phyloP scores from a whole-genome alignment of 2,797 vertebrate species.

The Cossypha heuglini region DNA sequence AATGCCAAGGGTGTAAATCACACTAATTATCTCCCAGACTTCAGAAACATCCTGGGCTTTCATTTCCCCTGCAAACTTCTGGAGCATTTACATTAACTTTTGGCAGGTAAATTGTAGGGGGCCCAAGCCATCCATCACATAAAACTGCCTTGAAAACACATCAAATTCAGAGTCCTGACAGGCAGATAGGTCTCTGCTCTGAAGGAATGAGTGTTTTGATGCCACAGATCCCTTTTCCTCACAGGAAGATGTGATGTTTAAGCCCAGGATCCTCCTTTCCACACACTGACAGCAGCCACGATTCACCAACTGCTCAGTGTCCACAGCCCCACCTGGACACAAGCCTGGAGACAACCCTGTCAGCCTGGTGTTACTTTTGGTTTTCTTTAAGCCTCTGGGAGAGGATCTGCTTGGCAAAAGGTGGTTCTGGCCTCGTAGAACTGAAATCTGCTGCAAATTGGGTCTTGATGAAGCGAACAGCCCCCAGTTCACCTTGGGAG shows the following conservation, averaged over 20 bases:
- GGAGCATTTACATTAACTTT: conserved; percentile 40
- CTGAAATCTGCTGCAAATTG: background rate
- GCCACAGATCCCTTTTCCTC: background rate
- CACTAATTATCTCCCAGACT: conserved; percentile 65
- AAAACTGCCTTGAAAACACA: conserved; percentile 55
- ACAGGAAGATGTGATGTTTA: background rate
- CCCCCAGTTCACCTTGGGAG: background rate
- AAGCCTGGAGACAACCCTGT: background rate
- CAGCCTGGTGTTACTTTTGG: background rate
- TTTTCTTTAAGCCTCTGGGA: background rate
- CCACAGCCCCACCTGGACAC: background rate
- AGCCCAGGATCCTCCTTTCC: background rate
- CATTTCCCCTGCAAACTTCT: conserved; percentile 59
- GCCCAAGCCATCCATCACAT: conserved; percentile 34
- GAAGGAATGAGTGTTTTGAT: background rate
- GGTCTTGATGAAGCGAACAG: rapidly evolving
- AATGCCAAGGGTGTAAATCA: conserved; percentile 72
- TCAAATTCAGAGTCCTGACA: conserved; percentile 22
- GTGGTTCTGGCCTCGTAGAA: background rate
- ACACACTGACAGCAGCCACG: rapidly evolving
- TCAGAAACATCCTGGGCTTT: conserved; percentile 61
- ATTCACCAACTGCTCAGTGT: rapidly evolving
- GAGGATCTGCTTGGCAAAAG: background rate
- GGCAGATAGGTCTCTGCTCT: background rate
- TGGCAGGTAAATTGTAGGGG: conserved; percentile 60